Conservation (phyloP, 2,888 invertebrate species). For the Trissonchulus sp. region DNA sequence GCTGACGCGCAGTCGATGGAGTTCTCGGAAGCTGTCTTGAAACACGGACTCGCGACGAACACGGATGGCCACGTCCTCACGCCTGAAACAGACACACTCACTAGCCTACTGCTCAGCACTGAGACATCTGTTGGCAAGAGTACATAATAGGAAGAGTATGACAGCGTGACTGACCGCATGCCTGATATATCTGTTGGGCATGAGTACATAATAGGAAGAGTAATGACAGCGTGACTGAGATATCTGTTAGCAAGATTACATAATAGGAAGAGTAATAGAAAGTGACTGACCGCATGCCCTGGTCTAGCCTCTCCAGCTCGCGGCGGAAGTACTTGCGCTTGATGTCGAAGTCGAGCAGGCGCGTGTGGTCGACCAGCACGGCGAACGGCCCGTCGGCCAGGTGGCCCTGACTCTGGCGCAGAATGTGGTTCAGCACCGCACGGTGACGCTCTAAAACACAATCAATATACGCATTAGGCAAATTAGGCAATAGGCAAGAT, state of each 20-base stretch:
- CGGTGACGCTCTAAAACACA: conserved; percentile 67
- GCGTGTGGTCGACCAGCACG: conserved; percentile 75
- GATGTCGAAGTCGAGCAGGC: conserved; percentile 81
- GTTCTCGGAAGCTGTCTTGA: conserved; percentile 78
- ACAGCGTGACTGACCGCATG: no score
- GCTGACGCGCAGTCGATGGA: conserved; percentile 71
- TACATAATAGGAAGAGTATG: no score
- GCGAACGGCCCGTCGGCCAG: conserved; percentile 73
- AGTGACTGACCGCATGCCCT: conserved; percentile 63
- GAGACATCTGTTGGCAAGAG: no score
- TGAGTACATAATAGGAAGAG: no score
- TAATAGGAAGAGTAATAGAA: no score
- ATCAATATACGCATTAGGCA: no score
- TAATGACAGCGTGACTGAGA: no score
- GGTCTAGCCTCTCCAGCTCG: conserved; percentile 75
- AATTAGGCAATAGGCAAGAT: no score
- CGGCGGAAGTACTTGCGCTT: conserved; percentile 77
- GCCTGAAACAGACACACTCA: conserved; percentile 40
- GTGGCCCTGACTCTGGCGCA: conserved; percentile 61
- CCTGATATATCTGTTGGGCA: no score
- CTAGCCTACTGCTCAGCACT: no score
- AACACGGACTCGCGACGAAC: conserved; percentile 75
- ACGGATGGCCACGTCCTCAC: conserved; percentile 78
- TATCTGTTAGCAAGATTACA: no score
- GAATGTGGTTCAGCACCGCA: conserved; percentile 78